Conservation (phyloP, 1,140 invertebrate species). For the Dufourea novaeangliae region DNA sequence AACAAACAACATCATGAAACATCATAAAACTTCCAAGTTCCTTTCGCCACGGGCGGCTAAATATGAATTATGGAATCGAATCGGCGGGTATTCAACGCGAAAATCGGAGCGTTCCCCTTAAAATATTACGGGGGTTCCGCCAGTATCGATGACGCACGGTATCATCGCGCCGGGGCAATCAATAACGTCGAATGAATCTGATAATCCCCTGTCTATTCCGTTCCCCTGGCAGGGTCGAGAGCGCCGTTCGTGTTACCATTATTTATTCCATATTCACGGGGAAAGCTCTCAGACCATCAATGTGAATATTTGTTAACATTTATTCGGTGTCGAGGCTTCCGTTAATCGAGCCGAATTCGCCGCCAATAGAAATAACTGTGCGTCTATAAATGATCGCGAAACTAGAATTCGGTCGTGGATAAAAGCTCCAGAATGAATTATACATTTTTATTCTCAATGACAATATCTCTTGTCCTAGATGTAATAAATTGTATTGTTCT, state of each 20-base stretch:
- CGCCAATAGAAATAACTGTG: no score
- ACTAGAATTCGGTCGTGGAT: no score
- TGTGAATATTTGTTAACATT: neutral
- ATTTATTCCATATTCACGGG: neutral
- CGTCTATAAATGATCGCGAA: no score
- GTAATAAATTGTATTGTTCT: no score
- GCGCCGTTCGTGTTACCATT: neutral
- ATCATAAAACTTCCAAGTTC: neutral
- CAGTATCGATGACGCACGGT: slow-evolving; percentile 3
- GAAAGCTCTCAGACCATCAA: neutral
- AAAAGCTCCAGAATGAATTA: no score
- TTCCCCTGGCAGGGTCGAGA: no score
- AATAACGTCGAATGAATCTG: neutral
- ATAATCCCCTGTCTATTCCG: neutral
- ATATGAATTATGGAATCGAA: neutral
- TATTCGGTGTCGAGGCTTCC: no score
- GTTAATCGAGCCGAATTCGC: no score
- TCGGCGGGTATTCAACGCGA: neutral
- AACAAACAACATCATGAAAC: no score
- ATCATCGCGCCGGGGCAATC: neutral
- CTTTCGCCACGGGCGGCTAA: neutral
- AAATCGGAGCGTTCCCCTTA: neutral
- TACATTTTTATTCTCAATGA: no score
- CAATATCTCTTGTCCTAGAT: no score
- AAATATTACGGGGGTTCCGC: neutral